Conservation (phyloP, 2,888 invertebrate species). For the Noctua pronuba region DNA sequence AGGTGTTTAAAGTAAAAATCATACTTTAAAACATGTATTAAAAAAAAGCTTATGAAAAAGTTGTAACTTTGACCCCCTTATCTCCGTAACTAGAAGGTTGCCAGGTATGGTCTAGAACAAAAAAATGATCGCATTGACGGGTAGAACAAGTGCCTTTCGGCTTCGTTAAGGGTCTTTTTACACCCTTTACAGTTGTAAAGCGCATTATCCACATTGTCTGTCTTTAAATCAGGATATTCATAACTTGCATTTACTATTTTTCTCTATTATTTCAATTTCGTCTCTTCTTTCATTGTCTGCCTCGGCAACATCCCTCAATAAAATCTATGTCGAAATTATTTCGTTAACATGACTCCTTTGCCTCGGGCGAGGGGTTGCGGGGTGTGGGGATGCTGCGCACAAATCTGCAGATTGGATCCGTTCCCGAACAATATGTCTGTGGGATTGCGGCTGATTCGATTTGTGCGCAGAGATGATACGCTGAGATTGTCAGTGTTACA, state of each 20-base stretch:
- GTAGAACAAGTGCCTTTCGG: no score
- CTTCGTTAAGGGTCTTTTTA: no score
- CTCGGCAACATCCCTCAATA: neutral
- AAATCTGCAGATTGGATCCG: slow-evolving; percentile 66
- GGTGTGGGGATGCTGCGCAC: slow-evolving; percentile 27
- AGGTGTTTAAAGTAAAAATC: no score
- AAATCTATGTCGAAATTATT: slow-evolving; percentile 55
- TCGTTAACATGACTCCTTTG: slow-evolving; percentile 48
- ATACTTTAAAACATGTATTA: no score
- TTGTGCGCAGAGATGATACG: slow-evolving; percentile 67
- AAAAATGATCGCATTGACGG: no score
- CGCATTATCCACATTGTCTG: neutral
- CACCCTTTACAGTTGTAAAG: no score
- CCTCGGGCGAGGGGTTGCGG: slow-evolving; percentile 35
- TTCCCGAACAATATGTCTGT: slow-evolving; percentile 70
- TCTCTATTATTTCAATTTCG: neutral
- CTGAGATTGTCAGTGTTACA: slow-evolving; percentile 55
- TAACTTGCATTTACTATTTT: neutral
- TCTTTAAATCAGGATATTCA: neutral
- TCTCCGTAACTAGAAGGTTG: no score
- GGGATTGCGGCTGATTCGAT: slow-evolving; percentile 73
- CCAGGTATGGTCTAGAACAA: no score
- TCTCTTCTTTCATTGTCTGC: neutral
- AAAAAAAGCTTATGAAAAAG: no score
- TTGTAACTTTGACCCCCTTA: no score